These are phyloP conservation scores for Pangasius krempfi DNA, from an alignment of 2,797 vertebrate species.

Conservation along the genomic window DNA sequence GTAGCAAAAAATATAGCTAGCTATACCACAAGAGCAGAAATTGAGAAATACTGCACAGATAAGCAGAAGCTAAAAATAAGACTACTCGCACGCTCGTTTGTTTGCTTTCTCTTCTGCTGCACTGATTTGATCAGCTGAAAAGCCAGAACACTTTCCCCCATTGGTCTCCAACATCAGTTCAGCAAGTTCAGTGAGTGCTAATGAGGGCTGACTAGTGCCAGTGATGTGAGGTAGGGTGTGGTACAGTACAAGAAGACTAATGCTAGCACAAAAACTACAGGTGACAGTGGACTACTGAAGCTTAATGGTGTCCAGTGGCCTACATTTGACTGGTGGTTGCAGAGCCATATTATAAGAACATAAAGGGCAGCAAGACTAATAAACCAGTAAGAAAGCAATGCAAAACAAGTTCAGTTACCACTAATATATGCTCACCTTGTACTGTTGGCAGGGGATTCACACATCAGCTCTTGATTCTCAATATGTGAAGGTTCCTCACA, in stretches of 20 bases:
- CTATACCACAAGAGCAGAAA: not conserved
- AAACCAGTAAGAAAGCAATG: not conserved
- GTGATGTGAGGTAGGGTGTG: not conserved
- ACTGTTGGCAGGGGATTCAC: not conserved
- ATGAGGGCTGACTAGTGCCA: not conserved
- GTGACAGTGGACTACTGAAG: not conserved
- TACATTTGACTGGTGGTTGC: not conserved
- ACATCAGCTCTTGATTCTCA: slow-evolving; percentile 24
- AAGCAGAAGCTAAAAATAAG: not conserved
- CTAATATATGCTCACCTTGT: slow-evolving; percentile 42
- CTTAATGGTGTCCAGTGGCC: no score
- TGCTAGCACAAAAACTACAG: not conserved
- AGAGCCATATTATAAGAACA: not conserved
- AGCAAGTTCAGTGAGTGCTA: not conserved
- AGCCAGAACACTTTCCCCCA: not conserved
- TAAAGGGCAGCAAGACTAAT: not conserved
- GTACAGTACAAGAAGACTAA: not conserved
- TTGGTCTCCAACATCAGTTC: not conserved
- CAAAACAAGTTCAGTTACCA: not conserved
- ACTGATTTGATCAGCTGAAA: not conserved
- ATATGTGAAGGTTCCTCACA: slow-evolving; percentile 7
- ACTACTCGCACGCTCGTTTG: not conserved
- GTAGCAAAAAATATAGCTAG: not conserved
- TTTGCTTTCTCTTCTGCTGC: not conserved
- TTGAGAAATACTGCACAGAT: not conserved